These are phyloP conservation scores for Myrmophylax atrothorax DNA, from an alignment of 2,113 vertebrate species.

Conservation along the genomic window DNA sequence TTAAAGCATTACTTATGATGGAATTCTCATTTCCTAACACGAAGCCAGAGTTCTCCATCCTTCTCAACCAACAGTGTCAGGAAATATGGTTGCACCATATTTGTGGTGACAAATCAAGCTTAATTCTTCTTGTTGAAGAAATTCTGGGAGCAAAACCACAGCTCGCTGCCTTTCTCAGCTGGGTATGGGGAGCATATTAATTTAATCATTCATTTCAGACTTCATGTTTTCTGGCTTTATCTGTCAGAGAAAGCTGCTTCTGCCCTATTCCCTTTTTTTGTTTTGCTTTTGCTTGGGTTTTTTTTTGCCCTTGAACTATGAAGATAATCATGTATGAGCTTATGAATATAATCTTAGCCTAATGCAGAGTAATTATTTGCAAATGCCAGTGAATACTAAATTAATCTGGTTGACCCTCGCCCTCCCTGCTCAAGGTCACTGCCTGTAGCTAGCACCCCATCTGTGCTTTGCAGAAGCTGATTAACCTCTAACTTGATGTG, in stretches of 20 bases:
- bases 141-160: background rate
- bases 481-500: background rate
- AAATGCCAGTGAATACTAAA: conserved; percentile 13
- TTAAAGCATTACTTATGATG: background rate
- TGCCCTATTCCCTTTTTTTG: background rate
- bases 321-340: conserved; percentile 4
- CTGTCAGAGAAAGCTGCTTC: background rate
- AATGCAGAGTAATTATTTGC: conserved; percentile 53
- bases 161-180: background rate
- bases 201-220: background rate
- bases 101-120: background rate
- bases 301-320: conserved; percentile 34
- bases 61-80: background rate
- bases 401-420: conserved; percentile 13
- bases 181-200: background rate
- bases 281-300: background rate
- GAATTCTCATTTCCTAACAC: background rate
- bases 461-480: conserved; percentile 12
- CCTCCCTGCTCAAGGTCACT: conserved; percentile 27
- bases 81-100: background rate
- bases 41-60: background rate
- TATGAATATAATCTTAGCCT: conserved; percentile 51
- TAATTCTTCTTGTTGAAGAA: background rate
- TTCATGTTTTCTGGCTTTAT: background rate
- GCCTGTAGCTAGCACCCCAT: background rate